Conservation (phyloP, 2,888 invertebrate genomes). For the Ecliptopera silaceata region DNA sequence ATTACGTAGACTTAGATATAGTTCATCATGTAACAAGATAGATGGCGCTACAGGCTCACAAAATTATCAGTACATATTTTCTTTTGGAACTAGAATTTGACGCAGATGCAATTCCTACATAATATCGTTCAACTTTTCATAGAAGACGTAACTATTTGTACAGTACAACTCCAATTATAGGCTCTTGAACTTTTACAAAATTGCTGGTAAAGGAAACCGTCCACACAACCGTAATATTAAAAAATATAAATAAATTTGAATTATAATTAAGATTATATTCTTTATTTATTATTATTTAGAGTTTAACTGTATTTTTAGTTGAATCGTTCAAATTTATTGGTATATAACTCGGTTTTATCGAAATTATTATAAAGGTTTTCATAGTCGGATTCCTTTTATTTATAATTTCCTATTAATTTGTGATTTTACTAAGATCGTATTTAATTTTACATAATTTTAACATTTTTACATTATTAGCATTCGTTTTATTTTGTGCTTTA, state of each 20-base stretch:
- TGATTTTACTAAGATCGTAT: not conserved
- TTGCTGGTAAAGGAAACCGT: not conserved
- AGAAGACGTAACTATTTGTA: conserved; percentile 10
- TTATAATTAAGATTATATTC: no score
- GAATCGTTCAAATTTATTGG: no score
- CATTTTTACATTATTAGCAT: conserved; percentile 1
- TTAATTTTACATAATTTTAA: not conserved
- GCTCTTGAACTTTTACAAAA: not conserved
- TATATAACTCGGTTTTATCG: not conserved
- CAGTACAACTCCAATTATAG: conserved; percentile 7
- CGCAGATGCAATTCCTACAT: conserved; percentile 10
- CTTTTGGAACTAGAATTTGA: not conserved
- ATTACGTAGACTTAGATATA: no score
- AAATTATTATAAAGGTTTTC: not conserved
- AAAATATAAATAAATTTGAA: no score
- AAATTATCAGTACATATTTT: no score
- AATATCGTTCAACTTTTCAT: conserved; percentile 12
- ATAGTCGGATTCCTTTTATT: not conserved
- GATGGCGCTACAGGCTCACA: no score
- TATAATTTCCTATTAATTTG: not conserved
- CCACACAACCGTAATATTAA: conserved; percentile 4
- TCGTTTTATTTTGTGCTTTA: conserved; percentile 7
- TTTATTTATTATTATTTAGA: no score
- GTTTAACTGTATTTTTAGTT: no score
- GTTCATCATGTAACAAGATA: no score